phyloP scores from a whole-genome alignment of 2,113 vertebrate species.

The Pogona vitticeps region DNA sequence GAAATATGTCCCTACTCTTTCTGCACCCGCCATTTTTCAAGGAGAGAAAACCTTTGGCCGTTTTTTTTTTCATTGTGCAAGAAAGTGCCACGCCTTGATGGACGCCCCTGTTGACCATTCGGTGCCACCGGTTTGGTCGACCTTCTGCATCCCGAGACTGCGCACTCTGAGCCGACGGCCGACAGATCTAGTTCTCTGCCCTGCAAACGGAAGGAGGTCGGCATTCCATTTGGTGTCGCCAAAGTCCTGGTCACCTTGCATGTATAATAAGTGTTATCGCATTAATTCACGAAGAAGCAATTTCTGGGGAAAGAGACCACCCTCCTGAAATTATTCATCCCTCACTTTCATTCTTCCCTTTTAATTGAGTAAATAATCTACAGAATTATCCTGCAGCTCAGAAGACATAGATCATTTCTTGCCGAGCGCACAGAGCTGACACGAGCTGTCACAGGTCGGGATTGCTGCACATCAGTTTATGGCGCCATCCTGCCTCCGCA shows the following conservation, averaged over 20 bases:
- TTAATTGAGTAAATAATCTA: slow-evolving; percentile 58
- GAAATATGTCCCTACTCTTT: no score
- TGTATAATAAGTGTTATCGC: neutral
- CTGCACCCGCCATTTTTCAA: no score
- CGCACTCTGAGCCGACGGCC: no score
- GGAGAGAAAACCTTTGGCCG: no score
- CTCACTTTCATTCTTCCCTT: slow-evolving; percentile 36
- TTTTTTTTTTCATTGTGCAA: no score
- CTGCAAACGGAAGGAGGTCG: neutral
- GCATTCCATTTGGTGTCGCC: neutral
- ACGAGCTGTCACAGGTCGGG: slow-evolving; percentile 35
- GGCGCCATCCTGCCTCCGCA: slow-evolving; percentile 21
- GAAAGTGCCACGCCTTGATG: no score
- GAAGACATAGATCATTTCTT: slow-evolving; percentile 55
- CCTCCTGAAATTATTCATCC: neutral
- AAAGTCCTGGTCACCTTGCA: neutral
- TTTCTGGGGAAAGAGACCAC: neutral
- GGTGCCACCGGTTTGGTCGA: no score
- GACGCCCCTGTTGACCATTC: no score
- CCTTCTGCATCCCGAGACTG: no score
- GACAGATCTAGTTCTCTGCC: neutral
- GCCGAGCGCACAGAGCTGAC: slow-evolving; percentile 23
- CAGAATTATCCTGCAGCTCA: slow-evolving; percentile 55
- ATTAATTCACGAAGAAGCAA: neutral
- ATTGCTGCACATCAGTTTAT: slow-evolving; percentile 34